These are phyloP conservation scores for Tyrannus savana DNA, from an alignment of 2,113 vertebrate genomes.

Conservation along the genomic window DNA sequence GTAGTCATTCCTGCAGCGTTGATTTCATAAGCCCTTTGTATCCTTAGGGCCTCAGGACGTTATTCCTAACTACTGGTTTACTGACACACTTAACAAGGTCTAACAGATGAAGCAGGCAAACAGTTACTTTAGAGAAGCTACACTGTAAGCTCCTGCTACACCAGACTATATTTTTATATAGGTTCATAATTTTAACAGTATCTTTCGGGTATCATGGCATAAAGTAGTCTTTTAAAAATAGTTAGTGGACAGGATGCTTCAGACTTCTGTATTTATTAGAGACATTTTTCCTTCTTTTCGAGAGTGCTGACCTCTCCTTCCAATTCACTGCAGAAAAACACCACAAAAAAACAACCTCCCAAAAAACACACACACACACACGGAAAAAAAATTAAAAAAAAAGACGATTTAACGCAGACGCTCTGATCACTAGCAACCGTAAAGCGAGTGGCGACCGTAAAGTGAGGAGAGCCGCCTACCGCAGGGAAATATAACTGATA, in stretches of 20 bases:
- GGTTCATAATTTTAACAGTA: not conserved
- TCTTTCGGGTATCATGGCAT: rapidly evolving
- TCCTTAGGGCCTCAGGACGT: not conserved
- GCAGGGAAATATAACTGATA: rapidly evolving
- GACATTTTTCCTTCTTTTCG: not conserved
- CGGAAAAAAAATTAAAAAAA: too few relatives aligned
- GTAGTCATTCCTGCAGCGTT: rapidly evolving
- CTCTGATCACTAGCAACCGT: not conserved
- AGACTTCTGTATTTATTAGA: not conserved
- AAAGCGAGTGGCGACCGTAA: rapidly evolving
- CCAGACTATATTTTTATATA: not conserved
- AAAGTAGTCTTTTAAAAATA: rapidly evolving
- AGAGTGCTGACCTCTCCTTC: not conserved
- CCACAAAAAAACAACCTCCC: too few relatives aligned
- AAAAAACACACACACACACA: not conserved
- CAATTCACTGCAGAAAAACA: not conserved
- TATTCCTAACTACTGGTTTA: not conserved
- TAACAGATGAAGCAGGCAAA: not conserved
- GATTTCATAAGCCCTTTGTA: not conserved
- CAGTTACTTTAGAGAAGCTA: not conserved
- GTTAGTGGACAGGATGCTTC: not conserved
- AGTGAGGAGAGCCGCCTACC: rapidly evolving
- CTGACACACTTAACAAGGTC: not conserved
- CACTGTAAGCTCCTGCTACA: not conserved
- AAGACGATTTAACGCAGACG: not conserved